Evolutionary conservation across 1,140 invertebrate genomes (phyloP).

Genomic region (Medauroidea extradentata): DNA sequence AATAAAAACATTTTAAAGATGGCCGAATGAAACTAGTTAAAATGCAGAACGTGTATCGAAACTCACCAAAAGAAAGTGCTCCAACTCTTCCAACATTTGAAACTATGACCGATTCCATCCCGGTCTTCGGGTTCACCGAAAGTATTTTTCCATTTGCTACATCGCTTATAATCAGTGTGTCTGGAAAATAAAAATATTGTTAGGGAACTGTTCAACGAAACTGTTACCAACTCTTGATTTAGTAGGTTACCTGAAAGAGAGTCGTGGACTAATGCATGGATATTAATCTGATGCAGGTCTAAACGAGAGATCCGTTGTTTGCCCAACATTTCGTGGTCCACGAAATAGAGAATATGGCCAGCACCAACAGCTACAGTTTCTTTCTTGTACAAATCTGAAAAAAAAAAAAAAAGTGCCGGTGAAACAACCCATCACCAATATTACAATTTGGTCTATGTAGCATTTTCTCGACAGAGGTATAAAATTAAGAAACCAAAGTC

Average conservation of each 20-base stretch:
- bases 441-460: too few species aligned
- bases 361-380: slow-evolving; percentile 32
- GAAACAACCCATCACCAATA: too few species aligned
- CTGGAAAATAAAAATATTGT: slow-evolving; percentile 19
- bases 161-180: slow-evolving; percentile 30
- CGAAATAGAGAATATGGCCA: slow-evolving; percentile 32
- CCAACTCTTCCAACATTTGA: slow-evolving; percentile 50
- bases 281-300: slow-evolving; percentile 12
- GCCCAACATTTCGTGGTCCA: slow-evolving; percentile 41
- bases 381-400: slow-evolving; percentile 14
- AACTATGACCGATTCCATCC: slow-evolving; percentile 38
- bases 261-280: slow-evolving; percentile 35
- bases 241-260: slow-evolving; percentile 31
- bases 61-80: slow-evolving; percentile 58
- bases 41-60: slow-evolving; percentile 19
- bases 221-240: neutral
- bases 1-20: neutral
- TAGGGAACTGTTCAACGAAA: neutral
- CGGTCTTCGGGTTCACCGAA: neutral
- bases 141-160: slow-evolving; percentile 26
- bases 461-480: too few species aligned
- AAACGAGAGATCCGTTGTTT: slow-evolving; percentile 31
- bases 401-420: too few species aligned
- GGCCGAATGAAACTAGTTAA: neutral
- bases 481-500: slow-evolving; percentile 1